Evolutionary conservation across 2,888 invertebrate species (phyloP).

Genomic region (Allophyes oxyacanthae): DNA sequence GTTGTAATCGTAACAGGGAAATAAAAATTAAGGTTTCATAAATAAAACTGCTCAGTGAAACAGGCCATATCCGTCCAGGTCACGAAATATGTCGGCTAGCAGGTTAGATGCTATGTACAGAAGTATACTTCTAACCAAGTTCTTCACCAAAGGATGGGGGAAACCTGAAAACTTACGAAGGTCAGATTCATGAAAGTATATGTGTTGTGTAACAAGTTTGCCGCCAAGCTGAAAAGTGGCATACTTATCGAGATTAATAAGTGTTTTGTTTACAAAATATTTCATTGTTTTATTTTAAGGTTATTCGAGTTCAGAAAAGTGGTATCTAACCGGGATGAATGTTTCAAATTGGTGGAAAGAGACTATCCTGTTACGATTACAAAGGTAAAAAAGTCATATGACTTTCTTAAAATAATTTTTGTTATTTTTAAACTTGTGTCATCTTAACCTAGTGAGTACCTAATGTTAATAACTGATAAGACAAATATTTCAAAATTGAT

Average conservation of each 20-base stretch:
- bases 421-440: not conserved
- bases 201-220: slow-evolving; percentile 57
- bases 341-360: slow-evolving; percentile 93
- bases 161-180: slow-evolving; percentile 96
- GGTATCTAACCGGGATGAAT: slow-evolving; percentile 94
- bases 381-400: slow-evolving; percentile 89
- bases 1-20: slow-evolving; percentile 46
- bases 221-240: slow-evolving; percentile 17
- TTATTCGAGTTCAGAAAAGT: slow-evolving; percentile 97
- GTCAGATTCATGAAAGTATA: slow-evolving; percentile 78
- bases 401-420: not conserved
- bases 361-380: slow-evolving; percentile 96
- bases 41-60: slow-evolving; percentile 50
- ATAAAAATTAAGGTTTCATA: slow-evolving; percentile 47
- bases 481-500: no score
- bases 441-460: no score
- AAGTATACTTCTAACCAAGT: slow-evolving; percentile 95
- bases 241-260: not conserved
- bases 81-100: slow-evolving; percentile 88
- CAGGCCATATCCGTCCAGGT: slow-evolving; percentile 51
- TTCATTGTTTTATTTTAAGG: slow-evolving; percentile 87
- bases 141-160: slow-evolving; percentile 99
- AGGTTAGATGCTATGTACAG: slow-evolving; percentile 95
- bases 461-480: no score
- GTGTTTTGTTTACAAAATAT: slow-evolving; percentile 36